These are phyloP conservation scores for Oplegnathus fasciatus DNA, from an alignment of 2,113 vertebrate species.

Conservation along the genomic window DNA sequence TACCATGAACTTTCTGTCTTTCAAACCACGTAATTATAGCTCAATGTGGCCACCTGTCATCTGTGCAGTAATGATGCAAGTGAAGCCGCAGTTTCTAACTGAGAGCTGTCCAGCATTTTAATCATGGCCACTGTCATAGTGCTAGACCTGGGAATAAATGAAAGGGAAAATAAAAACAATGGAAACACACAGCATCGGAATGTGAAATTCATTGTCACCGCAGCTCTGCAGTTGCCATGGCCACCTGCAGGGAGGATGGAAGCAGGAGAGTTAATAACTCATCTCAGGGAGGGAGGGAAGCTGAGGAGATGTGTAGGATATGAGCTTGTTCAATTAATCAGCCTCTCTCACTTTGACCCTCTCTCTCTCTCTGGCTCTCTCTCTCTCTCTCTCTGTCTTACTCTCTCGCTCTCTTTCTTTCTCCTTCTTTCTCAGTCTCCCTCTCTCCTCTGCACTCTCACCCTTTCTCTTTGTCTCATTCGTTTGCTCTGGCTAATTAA, in stretches of 20 bases:
- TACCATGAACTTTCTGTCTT: conserved; percentile 33
- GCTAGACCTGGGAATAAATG: conserved; percentile 63
- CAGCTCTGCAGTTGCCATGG: conserved; percentile 68
- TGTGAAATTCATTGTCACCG: conserved; percentile 57
- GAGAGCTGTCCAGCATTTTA: conserved; percentile 73
- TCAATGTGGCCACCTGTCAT: conserved; percentile 60
- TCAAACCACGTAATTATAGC: conserved; percentile 47
- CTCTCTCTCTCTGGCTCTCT: not conserved
- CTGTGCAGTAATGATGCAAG: conserved; percentile 56
- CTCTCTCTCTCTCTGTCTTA: not conserved
- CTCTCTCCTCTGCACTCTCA: conserved; percentile 44
- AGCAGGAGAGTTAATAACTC: conserved; percentile 79
- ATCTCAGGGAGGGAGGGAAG: conserved; percentile 57
- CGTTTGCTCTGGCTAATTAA: conserved; percentile 81
- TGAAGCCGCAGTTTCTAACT: conserved; percentile 39
- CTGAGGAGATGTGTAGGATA: conserved; percentile 75
- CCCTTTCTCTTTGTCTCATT: conserved; percentile 68
- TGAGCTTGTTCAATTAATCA: conserved; percentile 82
- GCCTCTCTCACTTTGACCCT: conserved; percentile 56
- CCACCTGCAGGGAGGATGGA: conserved; percentile 78
- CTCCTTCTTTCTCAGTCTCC: conserved; percentile 16
- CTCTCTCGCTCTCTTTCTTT: conserved; percentile 15
- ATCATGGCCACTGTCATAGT: conserved; percentile 50
- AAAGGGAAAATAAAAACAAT: conserved; percentile 64
- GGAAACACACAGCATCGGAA: conserved; percentile 49